Evolutionary conservation across 2,888 invertebrate species (phyloP).

Genomic region (Oithona nana): DNA sequence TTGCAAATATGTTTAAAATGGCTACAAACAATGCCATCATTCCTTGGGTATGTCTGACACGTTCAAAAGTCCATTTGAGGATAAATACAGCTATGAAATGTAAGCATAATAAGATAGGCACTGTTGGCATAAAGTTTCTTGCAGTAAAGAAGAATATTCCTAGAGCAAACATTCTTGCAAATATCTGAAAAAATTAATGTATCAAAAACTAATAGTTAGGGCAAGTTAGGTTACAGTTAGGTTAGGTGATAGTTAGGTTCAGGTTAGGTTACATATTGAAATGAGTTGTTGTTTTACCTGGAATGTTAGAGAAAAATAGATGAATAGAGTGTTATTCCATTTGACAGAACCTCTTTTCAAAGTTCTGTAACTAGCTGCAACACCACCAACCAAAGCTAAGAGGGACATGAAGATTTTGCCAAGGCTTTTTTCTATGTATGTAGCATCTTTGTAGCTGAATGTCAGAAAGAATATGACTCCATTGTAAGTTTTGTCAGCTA

Average conservation of each 20-base stretch:
- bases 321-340: constrained; percentile 3
- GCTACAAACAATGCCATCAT: neutral
- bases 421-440: constrained; percentile 8
- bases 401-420: constrained; percentile 11
- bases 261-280: too few relatives aligned
- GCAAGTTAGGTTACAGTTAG: too few relatives aligned
- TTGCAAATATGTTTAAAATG: neutral
- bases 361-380: constrained; percentile 6
- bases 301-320: neutral
- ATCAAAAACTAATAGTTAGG: too few relatives aligned
- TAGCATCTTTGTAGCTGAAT: constrained; percentile 8
- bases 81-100: constrained; percentile 1
- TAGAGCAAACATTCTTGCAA: neutral
- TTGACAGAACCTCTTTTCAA: constrained; percentile 9
- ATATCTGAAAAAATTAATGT: constrained; percentile 11
- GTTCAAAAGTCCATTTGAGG: constrained; percentile 10
- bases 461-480: constrained; percentile 9
- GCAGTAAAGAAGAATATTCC: constrained; percentile 4
- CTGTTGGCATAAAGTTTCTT: constrained; percentile 1
- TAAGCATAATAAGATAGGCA: neutral
- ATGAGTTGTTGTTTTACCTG: too few relatives aligned
- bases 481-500: constrained; percentile 5
- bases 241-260: too few relatives aligned
- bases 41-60: neutral
- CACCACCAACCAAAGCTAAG: constrained; percentile 4